Conservation (phyloP, 2,888 invertebrate genomes). For the Cosmia trapezina region DNA sequence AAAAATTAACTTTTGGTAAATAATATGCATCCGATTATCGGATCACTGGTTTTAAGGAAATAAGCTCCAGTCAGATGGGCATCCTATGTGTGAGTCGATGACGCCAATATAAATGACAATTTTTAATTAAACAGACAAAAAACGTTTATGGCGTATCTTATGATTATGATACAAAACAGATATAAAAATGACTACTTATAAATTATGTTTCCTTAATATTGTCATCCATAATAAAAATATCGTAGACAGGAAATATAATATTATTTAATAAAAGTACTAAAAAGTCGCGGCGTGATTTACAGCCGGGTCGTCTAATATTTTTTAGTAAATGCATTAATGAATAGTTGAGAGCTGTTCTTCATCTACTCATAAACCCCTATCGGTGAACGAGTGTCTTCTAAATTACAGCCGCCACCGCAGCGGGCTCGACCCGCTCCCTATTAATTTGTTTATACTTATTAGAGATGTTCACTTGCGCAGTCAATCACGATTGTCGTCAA, state of each 20-base stretch:
- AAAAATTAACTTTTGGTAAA: too few relatives aligned
- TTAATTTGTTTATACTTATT: conserved; percentile 89
- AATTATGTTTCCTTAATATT: conserved; percentile 84
- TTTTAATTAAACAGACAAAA: conserved; percentile 71
- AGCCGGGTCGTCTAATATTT: conserved; percentile 77
- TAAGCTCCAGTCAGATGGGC: too few relatives aligned
- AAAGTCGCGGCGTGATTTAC: conserved; percentile 81
- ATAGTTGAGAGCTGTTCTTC: conserved; percentile 69
- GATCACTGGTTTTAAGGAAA: too few relatives aligned
- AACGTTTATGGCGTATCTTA: conserved; percentile 61
- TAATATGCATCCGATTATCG: too few relatives aligned
- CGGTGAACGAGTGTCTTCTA: conserved; percentile 70
- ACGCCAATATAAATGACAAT: too few relatives aligned
- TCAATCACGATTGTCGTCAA: conserved; percentile 90
- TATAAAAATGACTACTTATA: conserved; percentile 75
- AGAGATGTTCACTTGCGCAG: conserved; percentile 89
- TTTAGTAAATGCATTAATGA: conserved; percentile 80
- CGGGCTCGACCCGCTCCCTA: conserved; percentile 81
- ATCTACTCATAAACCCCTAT: conserved; percentile 73
- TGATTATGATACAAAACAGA: conserved; percentile 53
- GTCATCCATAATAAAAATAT: conserved; percentile 81
- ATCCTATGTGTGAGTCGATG: too few relatives aligned
- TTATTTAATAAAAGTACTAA: conserved; percentile 78
- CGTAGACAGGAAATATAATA: conserved; percentile 80
- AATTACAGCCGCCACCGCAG: conserved; percentile 76